Percentiles rank a stretch among this genome's conserved stretches.
phyloP scores from a whole-genome alignment of 2,113 vertebrate species.

The Potamarius usumacintae region DNA sequence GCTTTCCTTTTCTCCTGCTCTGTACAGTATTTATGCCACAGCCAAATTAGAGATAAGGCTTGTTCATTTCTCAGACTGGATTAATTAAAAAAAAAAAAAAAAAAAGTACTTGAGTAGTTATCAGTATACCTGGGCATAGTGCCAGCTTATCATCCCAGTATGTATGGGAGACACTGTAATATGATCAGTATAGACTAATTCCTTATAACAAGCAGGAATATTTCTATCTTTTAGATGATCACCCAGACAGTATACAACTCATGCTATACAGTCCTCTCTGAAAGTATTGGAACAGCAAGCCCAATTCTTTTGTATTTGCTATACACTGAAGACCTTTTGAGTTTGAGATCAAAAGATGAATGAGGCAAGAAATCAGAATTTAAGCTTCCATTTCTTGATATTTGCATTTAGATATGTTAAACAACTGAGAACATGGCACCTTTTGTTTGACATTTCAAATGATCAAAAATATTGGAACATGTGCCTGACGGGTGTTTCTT shows the following conservation, averaged over 20 bases:
- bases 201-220: constrained; percentile 9
- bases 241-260: neutral
- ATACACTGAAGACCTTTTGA: no score
- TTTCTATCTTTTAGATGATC: neutral
- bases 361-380: no score
- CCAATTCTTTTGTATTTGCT: neutral
- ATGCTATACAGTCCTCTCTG: neutral
- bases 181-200: neutral
- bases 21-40: neutral
- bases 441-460: no score
- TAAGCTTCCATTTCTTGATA: no score
- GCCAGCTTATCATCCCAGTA: neutral
- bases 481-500: no score
- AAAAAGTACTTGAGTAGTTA: neutral
- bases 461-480: no score
- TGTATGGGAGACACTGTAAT: neutral
- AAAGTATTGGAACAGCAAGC: neutral
- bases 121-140: neutral
- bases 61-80: neutral
- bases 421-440: no score
- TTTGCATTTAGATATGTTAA: no score
- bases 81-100: neutral
- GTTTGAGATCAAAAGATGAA: no score
- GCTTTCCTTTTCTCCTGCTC: neutral
- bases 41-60: neutral